These are phyloP conservation scores for Acrossocheilus wenchowensis DNA, from an alignment of 2,797 vertebrate genomes.

Conservation along the genomic window DNA sequence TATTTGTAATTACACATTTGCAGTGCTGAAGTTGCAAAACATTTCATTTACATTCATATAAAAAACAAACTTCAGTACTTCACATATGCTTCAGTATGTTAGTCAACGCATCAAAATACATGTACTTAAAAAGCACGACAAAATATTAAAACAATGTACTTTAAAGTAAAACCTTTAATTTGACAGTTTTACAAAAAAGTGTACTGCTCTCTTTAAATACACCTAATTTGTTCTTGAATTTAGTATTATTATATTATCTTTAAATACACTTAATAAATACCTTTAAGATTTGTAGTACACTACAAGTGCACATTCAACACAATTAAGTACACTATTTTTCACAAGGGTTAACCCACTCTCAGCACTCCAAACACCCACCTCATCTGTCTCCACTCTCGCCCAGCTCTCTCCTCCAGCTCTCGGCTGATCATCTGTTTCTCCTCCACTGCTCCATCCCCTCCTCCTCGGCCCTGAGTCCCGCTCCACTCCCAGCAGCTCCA, in stretches of 20 bases:
- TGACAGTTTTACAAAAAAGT: neutral
- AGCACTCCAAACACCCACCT: constrained; percentile 58
- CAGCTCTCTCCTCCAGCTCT: constrained; percentile 24
- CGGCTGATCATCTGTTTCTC: constrained; percentile 25
- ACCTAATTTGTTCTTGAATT: neutral
- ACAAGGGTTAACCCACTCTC: neutral
- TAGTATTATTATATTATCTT: neutral
- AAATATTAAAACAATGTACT: neutral
- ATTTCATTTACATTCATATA: neutral
- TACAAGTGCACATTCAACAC: neutral
- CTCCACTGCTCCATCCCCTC: neutral
- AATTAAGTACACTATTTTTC: neutral
- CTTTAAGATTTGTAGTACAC: neutral
- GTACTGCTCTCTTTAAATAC: neutral
- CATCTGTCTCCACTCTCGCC: constrained; percentile 25
- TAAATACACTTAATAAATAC: neutral
- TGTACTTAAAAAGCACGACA: neutral
- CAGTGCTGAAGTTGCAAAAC: neutral
- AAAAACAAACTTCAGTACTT: neutral
- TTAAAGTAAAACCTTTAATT: neutral
- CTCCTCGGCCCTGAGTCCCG: constrained; percentile 51
- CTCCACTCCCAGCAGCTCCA: constrained; percentile 12
- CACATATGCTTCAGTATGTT: neutral
- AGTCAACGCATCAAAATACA: neutral
- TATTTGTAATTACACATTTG: neutral